phyloP scores from a whole-genome alignment of 2,113 vertebrate genomes.

The Uria aalge region DNA sequence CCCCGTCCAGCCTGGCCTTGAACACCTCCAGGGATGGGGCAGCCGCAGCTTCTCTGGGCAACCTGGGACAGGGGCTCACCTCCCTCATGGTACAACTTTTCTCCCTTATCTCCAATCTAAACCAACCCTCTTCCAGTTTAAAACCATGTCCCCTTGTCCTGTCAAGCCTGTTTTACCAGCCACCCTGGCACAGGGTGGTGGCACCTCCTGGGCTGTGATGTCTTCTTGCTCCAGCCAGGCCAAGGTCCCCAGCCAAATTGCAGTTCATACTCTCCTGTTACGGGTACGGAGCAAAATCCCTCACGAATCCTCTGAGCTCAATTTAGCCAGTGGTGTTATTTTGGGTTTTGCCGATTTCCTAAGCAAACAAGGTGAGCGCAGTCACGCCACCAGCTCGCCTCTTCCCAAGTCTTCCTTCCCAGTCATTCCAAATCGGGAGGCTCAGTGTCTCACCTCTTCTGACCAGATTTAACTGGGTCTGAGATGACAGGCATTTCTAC shows the following conservation, averaged over 20 bases:
- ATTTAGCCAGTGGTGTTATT: background rate
- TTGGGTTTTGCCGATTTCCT: conserved; percentile 11
- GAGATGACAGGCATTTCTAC: background rate
- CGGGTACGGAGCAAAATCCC: background rate
- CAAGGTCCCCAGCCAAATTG: background rate
- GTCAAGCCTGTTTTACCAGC: background rate
- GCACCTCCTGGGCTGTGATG: fast-evolving
- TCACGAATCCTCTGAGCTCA: background rate
- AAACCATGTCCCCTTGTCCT: background rate
- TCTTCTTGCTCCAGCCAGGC: background rate
- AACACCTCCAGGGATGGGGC: background rate
- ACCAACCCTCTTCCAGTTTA: background rate
- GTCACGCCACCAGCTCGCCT: background rate
- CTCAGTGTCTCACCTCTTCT: background rate
- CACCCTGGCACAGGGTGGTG: background rate
- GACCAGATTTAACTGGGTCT: conserved; percentile 15
- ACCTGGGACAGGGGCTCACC: background rate
- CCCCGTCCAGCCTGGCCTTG: fast-evolving
- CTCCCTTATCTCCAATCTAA: background rate
- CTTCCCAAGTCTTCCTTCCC: background rate
- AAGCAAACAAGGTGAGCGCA: background rate
- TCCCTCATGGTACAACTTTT: background rate
- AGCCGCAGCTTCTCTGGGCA: background rate
- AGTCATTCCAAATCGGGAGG: background rate
- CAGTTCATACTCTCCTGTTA: background rate